These are phyloP conservation scores for Umimayanthus kanabou DNA, from an alignment of 92 coral and sea anemone genomes.

Conservation along the genomic window DNA sequence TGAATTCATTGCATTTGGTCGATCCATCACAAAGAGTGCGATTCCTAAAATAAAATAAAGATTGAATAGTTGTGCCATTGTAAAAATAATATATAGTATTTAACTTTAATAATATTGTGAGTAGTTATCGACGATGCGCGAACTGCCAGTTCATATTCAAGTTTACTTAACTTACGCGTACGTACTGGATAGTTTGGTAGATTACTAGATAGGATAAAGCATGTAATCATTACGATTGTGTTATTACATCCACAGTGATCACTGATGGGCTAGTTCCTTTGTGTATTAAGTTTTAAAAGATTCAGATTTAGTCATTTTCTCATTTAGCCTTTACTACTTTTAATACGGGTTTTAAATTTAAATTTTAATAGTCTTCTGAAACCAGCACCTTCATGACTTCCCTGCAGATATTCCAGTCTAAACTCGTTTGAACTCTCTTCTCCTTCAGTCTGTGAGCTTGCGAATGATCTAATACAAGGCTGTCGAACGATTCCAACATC, in stretches of 20 bases:
- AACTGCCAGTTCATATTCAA: too few species aligned
- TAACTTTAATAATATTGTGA: too few species aligned
- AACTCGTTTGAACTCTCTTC: conserved; percentile 60
- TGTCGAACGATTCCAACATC: conserved; percentile 10
- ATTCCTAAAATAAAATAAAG: conserved; percentile 57
- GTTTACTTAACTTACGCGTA: too few species aligned
- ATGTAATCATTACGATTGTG: neutral
- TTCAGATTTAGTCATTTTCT: too few species aligned
- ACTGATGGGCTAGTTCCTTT: too few species aligned
- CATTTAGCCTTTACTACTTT: too few species aligned
- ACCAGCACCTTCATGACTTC: conserved; percentile 68
- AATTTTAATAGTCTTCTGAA: too few species aligned
- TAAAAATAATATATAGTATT: neutral
- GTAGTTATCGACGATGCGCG: too few species aligned
- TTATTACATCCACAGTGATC: too few species aligned
- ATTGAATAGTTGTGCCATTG: neutral
- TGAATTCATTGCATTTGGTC: conserved; percentile 93
- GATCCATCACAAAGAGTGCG: conserved; percentile 88
- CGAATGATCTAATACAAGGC: conserved; percentile 5
- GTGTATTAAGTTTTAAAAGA: too few species aligned
- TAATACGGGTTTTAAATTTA: too few species aligned
- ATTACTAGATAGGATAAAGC: too few species aligned
- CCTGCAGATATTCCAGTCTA: conserved; percentile 76
- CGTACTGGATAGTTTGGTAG: neutral
- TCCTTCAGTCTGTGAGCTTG: conserved; percentile 52